These are phyloP conservation scores for Cyprinus carpio DNA, from an alignment of 2,113 vertebrate species.

Conservation along the genomic window DNA sequence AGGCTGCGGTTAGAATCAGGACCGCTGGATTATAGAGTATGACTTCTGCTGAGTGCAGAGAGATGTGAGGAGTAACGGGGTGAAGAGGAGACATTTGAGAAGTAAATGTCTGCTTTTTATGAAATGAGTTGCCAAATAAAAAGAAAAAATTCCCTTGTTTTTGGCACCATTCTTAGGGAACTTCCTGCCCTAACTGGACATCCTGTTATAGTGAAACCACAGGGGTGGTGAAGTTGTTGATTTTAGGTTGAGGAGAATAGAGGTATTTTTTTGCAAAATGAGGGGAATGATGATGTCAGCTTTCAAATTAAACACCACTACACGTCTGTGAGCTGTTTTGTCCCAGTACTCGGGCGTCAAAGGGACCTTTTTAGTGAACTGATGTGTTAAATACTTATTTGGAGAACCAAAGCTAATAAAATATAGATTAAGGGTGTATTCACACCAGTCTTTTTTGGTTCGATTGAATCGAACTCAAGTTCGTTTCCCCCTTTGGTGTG, in stretches of 20 bases:
- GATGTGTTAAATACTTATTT: no score
- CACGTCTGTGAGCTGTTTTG: neutral
- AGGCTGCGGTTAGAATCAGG: constrained; percentile 19
- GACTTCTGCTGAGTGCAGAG: constrained; percentile 29
- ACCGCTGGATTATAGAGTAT: constrained; percentile 28
- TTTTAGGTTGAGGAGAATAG: constrained; percentile 41
- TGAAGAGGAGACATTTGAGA: constrained; percentile 1
- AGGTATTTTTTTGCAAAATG: constrained; percentile 38
- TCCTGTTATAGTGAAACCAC: constrained; percentile 45
- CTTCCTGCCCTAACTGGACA: constrained; percentile 52
- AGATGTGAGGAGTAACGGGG: neutral
- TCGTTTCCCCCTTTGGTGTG: no score
- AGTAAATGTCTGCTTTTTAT: neutral
- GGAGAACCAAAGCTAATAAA: no score
- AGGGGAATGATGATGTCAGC: neutral
- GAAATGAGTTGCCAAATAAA: neutral
- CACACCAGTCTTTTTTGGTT: no score
- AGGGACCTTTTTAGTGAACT: neutral
- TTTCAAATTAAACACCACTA: neutral
- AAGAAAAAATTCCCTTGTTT: constrained; percentile 3
- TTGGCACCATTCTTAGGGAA: constrained; percentile 38
- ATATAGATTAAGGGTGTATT: no score
- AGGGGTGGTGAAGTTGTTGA: constrained; percentile 39
- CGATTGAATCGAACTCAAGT: no score
- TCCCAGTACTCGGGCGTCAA: neutral